Conservation (phyloP, 2,113 vertebrate species). For the Sinocyclocheilus rhinocerous region DNA sequence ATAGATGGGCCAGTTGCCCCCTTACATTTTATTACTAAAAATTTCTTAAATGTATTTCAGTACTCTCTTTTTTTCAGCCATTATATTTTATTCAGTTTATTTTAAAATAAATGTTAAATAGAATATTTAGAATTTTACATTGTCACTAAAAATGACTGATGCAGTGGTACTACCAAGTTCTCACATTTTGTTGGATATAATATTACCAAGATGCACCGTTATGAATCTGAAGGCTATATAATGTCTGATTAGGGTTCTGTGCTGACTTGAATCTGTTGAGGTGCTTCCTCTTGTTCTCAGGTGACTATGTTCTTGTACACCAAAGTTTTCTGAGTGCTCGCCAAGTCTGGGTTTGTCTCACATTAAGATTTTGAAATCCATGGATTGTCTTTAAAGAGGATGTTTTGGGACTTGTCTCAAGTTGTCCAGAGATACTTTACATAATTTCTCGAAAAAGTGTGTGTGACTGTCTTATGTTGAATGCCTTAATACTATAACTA, state of each 20-base stretch:
- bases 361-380: background rate
- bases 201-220: background rate
- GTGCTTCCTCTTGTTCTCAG: background rate
- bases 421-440: background rate
- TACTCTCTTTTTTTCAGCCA: background rate
- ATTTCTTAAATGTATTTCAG: background rate
- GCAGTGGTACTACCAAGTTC: background rate
- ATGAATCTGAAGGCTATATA: background rate
- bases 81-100: background rate
- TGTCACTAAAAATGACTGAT: background rate
- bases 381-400: background rate
- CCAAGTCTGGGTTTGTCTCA: background rate
- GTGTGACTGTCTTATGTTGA: background rate
- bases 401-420: conserved; percentile 4
- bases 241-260: background rate
- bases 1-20: background rate
- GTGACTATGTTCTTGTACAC: background rate
- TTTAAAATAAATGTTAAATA: background rate
- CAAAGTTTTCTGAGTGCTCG: background rate
- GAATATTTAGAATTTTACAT: background rate
- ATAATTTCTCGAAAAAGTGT: background rate
- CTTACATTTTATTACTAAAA: background rate
- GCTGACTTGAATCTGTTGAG: background rate
- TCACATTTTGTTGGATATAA: background rate
- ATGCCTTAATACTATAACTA: background rate